A percentile compares a stretch with the other conserved stretches of the same genome.
Evolutionary conservation across 1,140 invertebrate genomes (phyloP).

Genomic region (Rhagoletis zephyria): DNA sequence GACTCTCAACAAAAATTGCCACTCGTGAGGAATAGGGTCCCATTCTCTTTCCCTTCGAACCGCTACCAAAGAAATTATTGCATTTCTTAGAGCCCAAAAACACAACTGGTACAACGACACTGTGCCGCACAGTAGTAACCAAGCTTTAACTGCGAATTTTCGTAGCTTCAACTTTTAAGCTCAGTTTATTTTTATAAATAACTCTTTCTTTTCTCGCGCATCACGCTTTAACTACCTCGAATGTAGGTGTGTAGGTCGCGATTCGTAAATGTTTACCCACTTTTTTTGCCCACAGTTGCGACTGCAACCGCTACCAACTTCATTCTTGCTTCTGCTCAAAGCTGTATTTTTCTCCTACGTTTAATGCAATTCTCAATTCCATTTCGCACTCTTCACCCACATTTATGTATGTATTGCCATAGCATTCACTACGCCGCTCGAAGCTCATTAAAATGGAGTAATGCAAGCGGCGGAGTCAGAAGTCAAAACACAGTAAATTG

Average conservation of each 20-base stretch:
- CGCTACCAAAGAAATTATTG: no score
- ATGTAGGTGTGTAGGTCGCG: conserved; percentile 36
- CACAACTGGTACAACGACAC: no score
- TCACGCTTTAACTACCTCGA: neutral
- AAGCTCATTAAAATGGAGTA: conserved; percentile 40
- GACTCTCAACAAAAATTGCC: no score
- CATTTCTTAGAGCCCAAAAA: no score
- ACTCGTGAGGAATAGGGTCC: no score
- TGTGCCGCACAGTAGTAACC: no score
- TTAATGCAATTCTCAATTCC: neutral
- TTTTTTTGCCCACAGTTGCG: neutral
- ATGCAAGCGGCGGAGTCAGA: conserved; percentile 32
- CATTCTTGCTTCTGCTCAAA: no score
- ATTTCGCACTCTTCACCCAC: conserved; percentile 5
- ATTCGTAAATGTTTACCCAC: conserved; percentile 4
- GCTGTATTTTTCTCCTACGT: neutral
- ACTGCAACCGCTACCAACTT: neutral
- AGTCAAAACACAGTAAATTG: neutral
- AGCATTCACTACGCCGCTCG: neutral
- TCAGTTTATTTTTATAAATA: no score
- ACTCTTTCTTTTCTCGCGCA: no score
- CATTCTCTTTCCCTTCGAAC: no score
- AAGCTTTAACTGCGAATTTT: no score
- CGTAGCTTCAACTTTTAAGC: no score
- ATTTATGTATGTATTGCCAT: neutral